phyloP scores from a whole-genome alignment of 2,888 invertebrate genomes.

The Coleophora deauratella region DNA sequence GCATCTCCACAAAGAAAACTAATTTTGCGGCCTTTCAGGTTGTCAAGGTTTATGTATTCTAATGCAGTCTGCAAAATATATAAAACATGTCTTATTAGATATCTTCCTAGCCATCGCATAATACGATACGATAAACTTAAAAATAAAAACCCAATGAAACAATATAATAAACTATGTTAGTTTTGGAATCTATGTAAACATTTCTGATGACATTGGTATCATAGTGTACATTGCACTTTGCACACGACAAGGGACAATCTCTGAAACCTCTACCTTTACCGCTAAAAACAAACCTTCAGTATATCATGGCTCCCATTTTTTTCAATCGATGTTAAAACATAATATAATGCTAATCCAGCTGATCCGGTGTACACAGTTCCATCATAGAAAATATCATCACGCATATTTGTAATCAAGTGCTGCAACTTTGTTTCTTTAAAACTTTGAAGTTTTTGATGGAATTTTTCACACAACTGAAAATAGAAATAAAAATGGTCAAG shows the following conservation, averaged over 20 bases:
- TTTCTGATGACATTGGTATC: no score
- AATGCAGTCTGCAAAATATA: slow-evolving; percentile 35
- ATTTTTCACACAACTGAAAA: slow-evolving; percentile 60
- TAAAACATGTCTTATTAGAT: no score
- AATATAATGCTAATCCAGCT: slow-evolving; percentile 79
- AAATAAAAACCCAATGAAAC: no score
- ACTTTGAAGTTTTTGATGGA: slow-evolving; percentile 46
- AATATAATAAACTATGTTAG: no score
- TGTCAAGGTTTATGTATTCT: slow-evolving; percentile 40
- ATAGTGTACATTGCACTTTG: no score
- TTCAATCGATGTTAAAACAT: slow-evolving; percentile 61
- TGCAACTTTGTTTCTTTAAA: slow-evolving; percentile 54
- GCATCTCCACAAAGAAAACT: slow-evolving; percentile 86
- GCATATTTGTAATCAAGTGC: slow-evolving; percentile 49
- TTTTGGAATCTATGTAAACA: no score
- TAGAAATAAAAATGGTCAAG: background rate
- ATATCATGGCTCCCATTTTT: slow-evolving; percentile 27
- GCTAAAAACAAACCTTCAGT: slow-evolving; percentile 33
- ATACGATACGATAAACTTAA: no score
- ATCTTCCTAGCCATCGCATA: no score
- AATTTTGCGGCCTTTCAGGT: slow-evolving; percentile 55
- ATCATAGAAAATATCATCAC: slow-evolving; percentile 67
- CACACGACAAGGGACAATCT: no score
- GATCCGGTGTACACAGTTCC: slow-evolving; percentile 84
- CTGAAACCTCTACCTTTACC: no score